Conservation (phyloP, 2,888 invertebrate genomes). For the Apoda limacodes region DNA sequence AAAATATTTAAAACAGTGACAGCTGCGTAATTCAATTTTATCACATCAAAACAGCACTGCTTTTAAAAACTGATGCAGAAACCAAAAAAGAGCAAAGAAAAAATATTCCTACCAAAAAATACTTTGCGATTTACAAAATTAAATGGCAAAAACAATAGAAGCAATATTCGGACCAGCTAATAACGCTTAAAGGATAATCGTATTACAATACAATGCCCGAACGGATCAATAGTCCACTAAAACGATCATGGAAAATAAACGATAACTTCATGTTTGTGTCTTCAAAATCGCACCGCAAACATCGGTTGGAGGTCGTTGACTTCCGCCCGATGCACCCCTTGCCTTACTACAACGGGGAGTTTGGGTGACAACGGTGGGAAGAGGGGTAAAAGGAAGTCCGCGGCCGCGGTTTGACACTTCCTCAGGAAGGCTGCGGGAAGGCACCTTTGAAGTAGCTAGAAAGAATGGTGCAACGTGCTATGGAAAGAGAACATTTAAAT, state of each 20-base stretch:
- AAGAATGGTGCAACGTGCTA: conserved; percentile 32
- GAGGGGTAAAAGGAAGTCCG: conserved; percentile 42
- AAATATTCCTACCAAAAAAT: too few relatives aligned
- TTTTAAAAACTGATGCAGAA: too few relatives aligned
- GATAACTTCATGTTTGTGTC: conserved; percentile 52
- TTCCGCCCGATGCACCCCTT: conserved; percentile 36
- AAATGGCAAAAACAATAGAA: too few relatives aligned
- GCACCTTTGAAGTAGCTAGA: conserved; percentile 53
- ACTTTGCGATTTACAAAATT: too few relatives aligned
- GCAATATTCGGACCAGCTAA: too few relatives aligned
- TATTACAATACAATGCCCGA: too few relatives aligned
- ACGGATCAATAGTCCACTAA: too few relatives aligned
- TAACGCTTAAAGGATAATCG: too few relatives aligned
- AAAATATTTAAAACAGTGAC: too few relatives aligned
- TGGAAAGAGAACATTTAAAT: conserved; percentile 9
- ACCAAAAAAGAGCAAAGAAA: too few relatives aligned
- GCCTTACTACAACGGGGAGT: conserved; percentile 19
- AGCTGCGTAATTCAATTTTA: too few relatives aligned
- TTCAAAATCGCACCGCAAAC: conserved; percentile 61
- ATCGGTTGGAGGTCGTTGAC: conserved; percentile 50
- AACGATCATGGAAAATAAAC: conserved; percentile 44
- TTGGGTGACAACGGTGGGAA: conserved; percentile 22
- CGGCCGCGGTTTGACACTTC: conserved; percentile 65
- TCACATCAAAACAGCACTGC: too few relatives aligned
- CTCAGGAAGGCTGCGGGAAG: conserved; percentile 56